Evolutionary conservation across 1,140 invertebrate species (phyloP).

Genomic region (Neuroterus valhalla): DNA sequence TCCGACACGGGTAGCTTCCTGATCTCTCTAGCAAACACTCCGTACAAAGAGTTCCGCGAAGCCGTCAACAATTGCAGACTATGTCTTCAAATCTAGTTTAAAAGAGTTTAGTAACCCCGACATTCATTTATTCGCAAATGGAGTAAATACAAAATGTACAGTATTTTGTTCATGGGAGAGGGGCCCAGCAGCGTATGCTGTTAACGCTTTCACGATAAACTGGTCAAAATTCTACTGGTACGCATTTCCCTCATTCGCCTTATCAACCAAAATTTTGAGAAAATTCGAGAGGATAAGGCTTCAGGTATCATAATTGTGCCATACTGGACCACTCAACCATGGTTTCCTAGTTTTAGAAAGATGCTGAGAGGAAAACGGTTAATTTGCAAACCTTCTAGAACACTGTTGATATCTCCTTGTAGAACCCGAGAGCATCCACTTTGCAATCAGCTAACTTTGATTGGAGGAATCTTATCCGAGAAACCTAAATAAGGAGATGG

Average conservation of each 20-base stretch:
- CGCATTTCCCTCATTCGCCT: slow-evolving; percentile 54
- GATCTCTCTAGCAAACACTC: too few relatives aligned
- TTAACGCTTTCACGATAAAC: slow-evolving; percentile 54
- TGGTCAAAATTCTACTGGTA: slow-evolving; percentile 52
- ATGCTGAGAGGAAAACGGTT: too few relatives aligned
- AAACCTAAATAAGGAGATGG: too few relatives aligned
- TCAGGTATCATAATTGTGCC: slow-evolving; percentile 33
- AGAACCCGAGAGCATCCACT: too few relatives aligned
- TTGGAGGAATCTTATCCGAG: too few relatives aligned
- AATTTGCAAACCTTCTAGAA: too few relatives aligned
- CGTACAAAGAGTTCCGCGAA: too few relatives aligned
- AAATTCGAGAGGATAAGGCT: slow-evolving; percentile 43
- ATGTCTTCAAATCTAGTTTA: slow-evolving; percentile 39
- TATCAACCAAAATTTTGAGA: slow-evolving; percentile 43
- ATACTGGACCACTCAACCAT: slow-evolving; percentile 28
- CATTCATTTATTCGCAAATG: slow-evolving; percentile 52
- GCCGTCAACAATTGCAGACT: not conserved
- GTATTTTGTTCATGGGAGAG: slow-evolving; percentile 51
- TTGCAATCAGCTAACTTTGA: too few relatives aligned
- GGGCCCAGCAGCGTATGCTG: slow-evolving; percentile 42
- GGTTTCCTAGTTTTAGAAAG: not conserved
- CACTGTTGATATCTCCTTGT: too few relatives aligned
- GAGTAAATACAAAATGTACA: slow-evolving; percentile 49
- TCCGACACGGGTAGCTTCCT: too few relatives aligned
- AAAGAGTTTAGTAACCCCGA: slow-evolving; percentile 41